Base-by-base conservation (phyloP, 2,888 invertebrate species). In the Plebejus anna region DNA sequence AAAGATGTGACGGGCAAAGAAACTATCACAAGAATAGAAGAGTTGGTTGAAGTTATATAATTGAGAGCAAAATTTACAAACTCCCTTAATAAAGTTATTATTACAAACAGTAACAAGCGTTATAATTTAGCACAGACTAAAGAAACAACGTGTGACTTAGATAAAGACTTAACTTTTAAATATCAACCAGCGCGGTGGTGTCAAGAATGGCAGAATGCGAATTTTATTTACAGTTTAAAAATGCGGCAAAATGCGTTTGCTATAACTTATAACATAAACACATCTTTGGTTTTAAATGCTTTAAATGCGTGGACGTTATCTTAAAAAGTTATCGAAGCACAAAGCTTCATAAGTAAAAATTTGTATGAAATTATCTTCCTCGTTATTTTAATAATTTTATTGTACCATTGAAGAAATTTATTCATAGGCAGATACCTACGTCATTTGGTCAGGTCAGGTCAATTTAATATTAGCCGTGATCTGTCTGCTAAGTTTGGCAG, bases 31-130 rank as follows among this genome's bases (percentile, higher is more conserved):
- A 86, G 93, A n/a, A 89, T 90, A 61, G 89, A 94, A 85, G 91
- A 93, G 81, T 83, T 93, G 76, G 91, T 93, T 78, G 92, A 92
- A 85, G 88, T 93, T 59, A 81, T 93, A 80, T 92, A 87, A 80
- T 79, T 77, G 73, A 73, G 55, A 73, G 77, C 70, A 66, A 75
- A 76, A 80, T 78, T 78, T 80, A 81, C 79, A 80, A 79, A 81
- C 77, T 77, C 76, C 70, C 70, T 66, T 75, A 75, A 77, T 79
- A 77, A 77, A 79, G 76, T 76, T 76, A 76, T 72, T 77, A 76
- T 78, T 77, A 79, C 76, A 78, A 81, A 79, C 76, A 71, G 77
- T 76, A 79, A 78, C 77, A 80, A 79, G 78, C 79, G 75, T 71
- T 75, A 77, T 78, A 75, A 78, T 72, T 72, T 51, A 77, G 22